Percentiles rank a stretch among this genome's conserved stretches.
Evolutionary conservation across 2,113 vertebrate genomes (phyloP).

Genomic region (Syngnathus floridae): DNA sequence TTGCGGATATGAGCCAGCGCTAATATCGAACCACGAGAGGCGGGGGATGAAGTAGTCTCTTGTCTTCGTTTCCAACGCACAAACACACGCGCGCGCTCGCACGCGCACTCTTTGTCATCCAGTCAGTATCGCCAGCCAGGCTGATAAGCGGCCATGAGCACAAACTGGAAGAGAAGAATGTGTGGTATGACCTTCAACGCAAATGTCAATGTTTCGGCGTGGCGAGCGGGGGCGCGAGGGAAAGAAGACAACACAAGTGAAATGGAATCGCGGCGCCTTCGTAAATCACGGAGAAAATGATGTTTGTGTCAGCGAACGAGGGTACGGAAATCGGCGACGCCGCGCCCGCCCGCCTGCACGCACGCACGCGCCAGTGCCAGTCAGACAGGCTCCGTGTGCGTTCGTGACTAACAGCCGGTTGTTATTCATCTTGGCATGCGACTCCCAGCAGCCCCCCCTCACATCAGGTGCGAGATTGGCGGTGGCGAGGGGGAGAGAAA

Average conservation of each 20-base stretch:
- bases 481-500: conserved; percentile 31
- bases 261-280: conserved; percentile 58
- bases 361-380: conserved; percentile 7
- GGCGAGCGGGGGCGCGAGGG: conserved; percentile 42
- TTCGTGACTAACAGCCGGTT: conserved; percentile 70
- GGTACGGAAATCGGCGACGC: conserved; percentile 25
- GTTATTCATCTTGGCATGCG: conserved; percentile 70
- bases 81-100: background rate
- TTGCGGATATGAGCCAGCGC: conserved; percentile 34
- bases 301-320: conserved; percentile 47
- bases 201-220: conserved; percentile 64
- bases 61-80: conserved; percentile 13
- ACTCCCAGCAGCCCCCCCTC: conserved; percentile 67
- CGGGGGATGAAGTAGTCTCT: conserved; percentile 12
- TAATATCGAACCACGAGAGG: conserved; percentile 33
- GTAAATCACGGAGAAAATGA: conserved; percentile 60
- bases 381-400: conserved; percentile 51
- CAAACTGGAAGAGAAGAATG: conserved; percentile 58
- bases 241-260: conserved; percentile 24
- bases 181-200: conserved; percentile 65
- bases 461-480: conserved; percentile 71
- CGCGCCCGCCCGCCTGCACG: background rate
- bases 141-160: conserved; percentile 55
- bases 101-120: conserved; percentile 28
- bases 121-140: conserved; percentile 30